phyloP scores from a whole-genome alignment of 2,113 vertebrate genomes.

The Symphodus melops region DNA sequence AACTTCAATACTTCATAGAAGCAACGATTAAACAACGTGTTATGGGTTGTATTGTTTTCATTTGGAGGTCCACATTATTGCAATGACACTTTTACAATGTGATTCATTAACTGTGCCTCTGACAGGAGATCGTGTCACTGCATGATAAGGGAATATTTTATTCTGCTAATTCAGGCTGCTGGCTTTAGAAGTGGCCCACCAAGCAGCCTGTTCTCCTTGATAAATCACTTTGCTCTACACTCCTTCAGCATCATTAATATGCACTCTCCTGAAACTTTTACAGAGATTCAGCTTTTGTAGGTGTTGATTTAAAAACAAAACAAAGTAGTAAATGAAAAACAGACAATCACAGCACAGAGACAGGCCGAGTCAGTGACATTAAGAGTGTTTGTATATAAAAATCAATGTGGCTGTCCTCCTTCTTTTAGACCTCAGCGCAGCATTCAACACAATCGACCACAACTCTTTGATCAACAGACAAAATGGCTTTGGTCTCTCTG shows the following conservation, averaged over 20 bases:
- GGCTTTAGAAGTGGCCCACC: constrained; percentile 62
- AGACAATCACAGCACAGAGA: no score
- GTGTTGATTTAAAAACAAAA: no score
- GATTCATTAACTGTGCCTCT: constrained; percentile 54
- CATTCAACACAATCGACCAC: no score
- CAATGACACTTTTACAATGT: constrained; percentile 57
- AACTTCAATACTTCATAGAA: constrained; percentile 34
- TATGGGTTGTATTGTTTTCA: not conserved
- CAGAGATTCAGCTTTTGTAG: constrained; percentile 3
- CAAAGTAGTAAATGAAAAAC: no score
- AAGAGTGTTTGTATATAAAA: no score
- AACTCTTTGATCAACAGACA: no score
- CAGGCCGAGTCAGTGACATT: no score
- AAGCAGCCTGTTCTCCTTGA: constrained; percentile 59
- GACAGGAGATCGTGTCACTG: constrained; percentile 60
- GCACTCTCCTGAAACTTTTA: constrained; percentile 54
- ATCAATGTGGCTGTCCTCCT: no score
- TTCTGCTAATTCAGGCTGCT: constrained; percentile 69
- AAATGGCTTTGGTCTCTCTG: no score
- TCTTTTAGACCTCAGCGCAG: no score
- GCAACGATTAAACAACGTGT: constrained; percentile 33
- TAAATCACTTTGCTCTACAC: constrained; percentile 60
- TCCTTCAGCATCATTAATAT: constrained; percentile 36
- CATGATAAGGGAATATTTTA: constrained; percentile 60
- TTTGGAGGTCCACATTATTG: constrained; percentile 46